These are phyloP conservation scores for Desoria tigrina DNA, from an alignment of 2,888 invertebrate genomes.

Conservation along the genomic window DNA sequence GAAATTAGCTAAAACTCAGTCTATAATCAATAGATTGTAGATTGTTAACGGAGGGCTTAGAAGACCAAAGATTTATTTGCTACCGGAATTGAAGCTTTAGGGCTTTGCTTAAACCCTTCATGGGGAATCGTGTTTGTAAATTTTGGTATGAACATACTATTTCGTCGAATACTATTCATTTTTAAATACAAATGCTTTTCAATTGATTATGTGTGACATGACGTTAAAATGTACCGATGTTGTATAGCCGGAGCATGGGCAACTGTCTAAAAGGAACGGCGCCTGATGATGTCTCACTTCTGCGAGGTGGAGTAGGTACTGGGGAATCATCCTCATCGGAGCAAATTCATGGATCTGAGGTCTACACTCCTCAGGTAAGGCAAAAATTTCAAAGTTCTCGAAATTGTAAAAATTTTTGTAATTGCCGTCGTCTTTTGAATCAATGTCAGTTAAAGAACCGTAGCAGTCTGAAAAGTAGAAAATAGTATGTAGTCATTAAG, in stretches of 20 bases:
- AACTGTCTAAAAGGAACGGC: conserved; percentile 70
- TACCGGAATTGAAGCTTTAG: background rate
- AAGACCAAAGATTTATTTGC: background rate
- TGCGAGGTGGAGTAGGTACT: conserved; percentile 64
- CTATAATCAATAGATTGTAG: no score
- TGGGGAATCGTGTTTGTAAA: conserved; percentile 38
- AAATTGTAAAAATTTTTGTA: no score
- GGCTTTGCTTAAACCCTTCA: conserved; percentile 2
- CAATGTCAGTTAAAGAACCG: no score
- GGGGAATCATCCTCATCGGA: conserved; percentile 63
- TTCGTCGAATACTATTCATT: background rate
- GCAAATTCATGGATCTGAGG: conserved; percentile 62
- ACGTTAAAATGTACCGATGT: no score
- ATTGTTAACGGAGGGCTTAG: background rate
- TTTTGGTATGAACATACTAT: conserved; percentile 26
- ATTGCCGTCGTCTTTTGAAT: no score
- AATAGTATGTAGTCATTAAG: no score
- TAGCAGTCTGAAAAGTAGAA: no score
- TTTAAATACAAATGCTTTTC: background rate
- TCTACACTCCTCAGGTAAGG: background rate
- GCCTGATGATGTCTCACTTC: conserved; percentile 66
- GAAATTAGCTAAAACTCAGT: no score
- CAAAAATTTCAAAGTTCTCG: background rate
- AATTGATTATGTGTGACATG: background rate
- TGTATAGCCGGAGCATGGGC: conserved; percentile 62